Evolutionary conservation across 2,113 vertebrate genomes (phyloP).

Genomic region (Channa maculata): DNA sequence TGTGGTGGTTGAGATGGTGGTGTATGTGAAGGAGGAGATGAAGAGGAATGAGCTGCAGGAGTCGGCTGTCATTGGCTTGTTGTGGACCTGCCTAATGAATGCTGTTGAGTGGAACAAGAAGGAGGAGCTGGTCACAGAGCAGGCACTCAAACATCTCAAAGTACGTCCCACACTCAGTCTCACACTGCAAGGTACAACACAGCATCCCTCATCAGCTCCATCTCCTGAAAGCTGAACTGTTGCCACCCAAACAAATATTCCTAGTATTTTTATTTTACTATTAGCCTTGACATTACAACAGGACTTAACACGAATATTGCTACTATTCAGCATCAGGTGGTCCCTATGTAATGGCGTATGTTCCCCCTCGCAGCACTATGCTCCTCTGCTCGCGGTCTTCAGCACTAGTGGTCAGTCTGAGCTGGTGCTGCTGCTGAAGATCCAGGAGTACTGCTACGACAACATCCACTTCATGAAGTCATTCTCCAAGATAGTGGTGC

Average conservation of each 20-base stretch:
- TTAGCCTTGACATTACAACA: too few species aligned
- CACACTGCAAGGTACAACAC: neutral
- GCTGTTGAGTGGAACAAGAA: constrained; percentile 96
- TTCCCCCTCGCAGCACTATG: constrained; percentile 85
- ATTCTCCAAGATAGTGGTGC: constrained; percentile 96
- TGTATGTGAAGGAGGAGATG: constrained; percentile 94
- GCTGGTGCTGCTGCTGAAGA: constrained; percentile 90
- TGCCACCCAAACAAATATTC: too few species aligned
- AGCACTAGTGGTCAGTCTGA: constrained; percentile 94
- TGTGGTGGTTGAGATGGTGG: constrained; percentile 82
- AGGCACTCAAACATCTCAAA: constrained; percentile 94
- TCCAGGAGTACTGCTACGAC: constrained; percentile 95
- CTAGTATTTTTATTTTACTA: too few species aligned
- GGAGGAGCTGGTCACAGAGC: constrained; percentile 92
- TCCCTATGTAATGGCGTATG: neutral
- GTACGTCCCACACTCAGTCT: constrained; percentile 59
- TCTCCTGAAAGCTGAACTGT: neutral
- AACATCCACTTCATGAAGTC: constrained; percentile 98
- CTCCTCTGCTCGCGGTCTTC: constrained; percentile 91
- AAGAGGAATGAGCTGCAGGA: constrained; percentile 90
- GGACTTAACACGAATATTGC: too few species aligned
- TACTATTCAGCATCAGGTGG: neutral
- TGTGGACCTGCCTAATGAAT: constrained; percentile 94
- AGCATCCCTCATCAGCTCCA: neutral
- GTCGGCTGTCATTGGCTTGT: constrained; percentile 89